A percentile compares a stretch with the other conserved stretches of the same genome.
Conservation (phyloP, 2,888 invertebrate species). For the Drosophila pseudotalamancana region DNA sequence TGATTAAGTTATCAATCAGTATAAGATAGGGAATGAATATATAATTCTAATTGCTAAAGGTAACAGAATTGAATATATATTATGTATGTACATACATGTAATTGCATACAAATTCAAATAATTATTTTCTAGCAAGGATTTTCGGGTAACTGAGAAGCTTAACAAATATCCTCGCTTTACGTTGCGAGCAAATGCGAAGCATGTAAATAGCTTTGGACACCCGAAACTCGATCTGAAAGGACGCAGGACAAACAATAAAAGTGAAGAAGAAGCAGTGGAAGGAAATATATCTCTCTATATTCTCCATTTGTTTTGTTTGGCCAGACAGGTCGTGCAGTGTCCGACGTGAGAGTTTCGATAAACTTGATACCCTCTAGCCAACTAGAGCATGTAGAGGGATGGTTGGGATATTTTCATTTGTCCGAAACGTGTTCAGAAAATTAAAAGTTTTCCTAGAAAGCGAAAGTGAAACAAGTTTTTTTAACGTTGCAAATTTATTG, state of each 20-base stretch:
- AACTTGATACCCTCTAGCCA: constrained; percentile 59
- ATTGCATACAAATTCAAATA: not conserved
- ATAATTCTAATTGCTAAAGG: too few species aligned
- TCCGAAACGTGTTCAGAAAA: constrained; percentile 74
- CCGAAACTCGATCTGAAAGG: constrained; percentile 34
- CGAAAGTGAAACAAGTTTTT: constrained; percentile 62
- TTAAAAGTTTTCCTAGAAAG: constrained; percentile 64
- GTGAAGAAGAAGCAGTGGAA: constrained; percentile 24
- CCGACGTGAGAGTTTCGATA: constrained; percentile 31
- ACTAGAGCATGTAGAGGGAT: constrained; percentile 20
- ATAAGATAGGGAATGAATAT: not conserved
- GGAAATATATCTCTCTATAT: constrained; percentile 27
- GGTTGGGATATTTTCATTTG: constrained; percentile 68
- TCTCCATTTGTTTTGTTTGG: constrained; percentile 51
- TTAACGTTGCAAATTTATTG: constrained; percentile 60
- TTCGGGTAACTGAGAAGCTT: constrained; percentile 5
- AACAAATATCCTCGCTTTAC: constrained; percentile 23
- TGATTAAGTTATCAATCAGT: not conserved
- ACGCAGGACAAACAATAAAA: constrained; percentile 37
- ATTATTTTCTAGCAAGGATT: too few species aligned
- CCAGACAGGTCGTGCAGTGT: constrained; percentile 53
- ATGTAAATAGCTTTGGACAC: constrained; percentile 74
- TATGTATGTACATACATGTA: not conserved
- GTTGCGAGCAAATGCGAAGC: constrained; percentile 30
- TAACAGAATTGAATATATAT: too few species aligned